Base-by-base conservation (phyloP, 53 echinoderm and acorn worm species). In the Arbacia lixula region DNA sequence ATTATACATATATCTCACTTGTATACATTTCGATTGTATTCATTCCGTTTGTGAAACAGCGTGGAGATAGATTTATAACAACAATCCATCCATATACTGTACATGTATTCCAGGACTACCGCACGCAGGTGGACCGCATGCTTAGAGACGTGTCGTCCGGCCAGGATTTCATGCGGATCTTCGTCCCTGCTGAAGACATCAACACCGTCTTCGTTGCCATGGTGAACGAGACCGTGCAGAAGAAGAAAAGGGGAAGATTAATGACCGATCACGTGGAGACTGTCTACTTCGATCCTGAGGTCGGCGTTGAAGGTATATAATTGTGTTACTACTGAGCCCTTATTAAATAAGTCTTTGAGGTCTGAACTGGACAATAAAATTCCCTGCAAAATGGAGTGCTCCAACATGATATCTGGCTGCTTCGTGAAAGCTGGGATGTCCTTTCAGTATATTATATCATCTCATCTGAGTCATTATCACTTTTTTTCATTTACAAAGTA, bases 141-240 rank as follows among this genome's bases (percentile, higher is more conserved):
- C 66, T 91, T 26, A 54, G 71, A 27, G 36, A 37, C 19, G 62
- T 78, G 8, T 68, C 68, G 52, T 65, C 87, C 49, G 76, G 87
- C 34, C 77, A 67, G 27, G 91, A 87, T 31, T 91, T 84, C 71
- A 69, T 91, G n/a, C 84, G 79, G 52, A 84, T 91, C 19, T 91
- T 91, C 73, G 86, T 78, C 20, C 77, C 91, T 41, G 61, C 42
- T 36, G 84, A 91, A 69, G 53, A 67, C 17, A 51, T 91, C 68
- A 66, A 84, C 26, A 21, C 76, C 11, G 75, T 54, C 53, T 87
- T 86, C 84, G 69, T 78, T 3, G 57, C 76, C 68, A 91, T 91
- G 76, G 87, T 91, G 36, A 91, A 87, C 62, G 60, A 84, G 69
- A 86, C 91, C 50, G 76, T 74, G 2, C 55, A 85, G 58, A 57